Conservation (phyloP, 2,888 invertebrate species). For the Mechanitis mazaeus region DNA sequence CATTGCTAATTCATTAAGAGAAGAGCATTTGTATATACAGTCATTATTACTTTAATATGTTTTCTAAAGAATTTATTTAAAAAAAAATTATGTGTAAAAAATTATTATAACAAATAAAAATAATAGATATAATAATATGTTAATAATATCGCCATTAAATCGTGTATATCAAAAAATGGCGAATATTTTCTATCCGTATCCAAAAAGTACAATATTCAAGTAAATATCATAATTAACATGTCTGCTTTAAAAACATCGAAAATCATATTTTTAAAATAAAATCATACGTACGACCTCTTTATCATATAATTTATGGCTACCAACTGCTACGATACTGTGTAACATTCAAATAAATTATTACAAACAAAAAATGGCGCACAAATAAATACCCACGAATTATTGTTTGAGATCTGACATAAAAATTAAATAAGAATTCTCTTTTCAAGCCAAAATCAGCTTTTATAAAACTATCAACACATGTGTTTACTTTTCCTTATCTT, state of each 20-base stretch:
- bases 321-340: constrained; percentile 5
- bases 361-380: constrained; percentile 16
- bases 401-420: constrained; percentile 14
- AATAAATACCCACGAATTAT: constrained; percentile 12
- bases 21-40: no score
- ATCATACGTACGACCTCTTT: constrained; percentile 10
- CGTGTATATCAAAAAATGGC: no score
- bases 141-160: no score
- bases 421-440: constrained; percentile 16
- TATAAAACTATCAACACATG: constrained; percentile 8
- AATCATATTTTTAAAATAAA: constrained; percentile 5
- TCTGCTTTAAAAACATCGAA: constrained; percentile 8
- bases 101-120: no score
- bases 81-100: no score
- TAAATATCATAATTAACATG: constrained; percentile 3
- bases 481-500: constrained; percentile 30
- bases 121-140: no score
- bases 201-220: no score
- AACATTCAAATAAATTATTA: constrained; percentile 15
- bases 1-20: no score
- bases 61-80: no score
- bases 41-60: no score
- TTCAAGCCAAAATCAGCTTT: no score
- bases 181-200: no score
- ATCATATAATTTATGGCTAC: constrained; percentile 2